These are phyloP conservation scores for Laterallus jamaicensis DNA, from an alignment of 2,113 vertebrate genomes.

Conservation along the genomic window DNA sequence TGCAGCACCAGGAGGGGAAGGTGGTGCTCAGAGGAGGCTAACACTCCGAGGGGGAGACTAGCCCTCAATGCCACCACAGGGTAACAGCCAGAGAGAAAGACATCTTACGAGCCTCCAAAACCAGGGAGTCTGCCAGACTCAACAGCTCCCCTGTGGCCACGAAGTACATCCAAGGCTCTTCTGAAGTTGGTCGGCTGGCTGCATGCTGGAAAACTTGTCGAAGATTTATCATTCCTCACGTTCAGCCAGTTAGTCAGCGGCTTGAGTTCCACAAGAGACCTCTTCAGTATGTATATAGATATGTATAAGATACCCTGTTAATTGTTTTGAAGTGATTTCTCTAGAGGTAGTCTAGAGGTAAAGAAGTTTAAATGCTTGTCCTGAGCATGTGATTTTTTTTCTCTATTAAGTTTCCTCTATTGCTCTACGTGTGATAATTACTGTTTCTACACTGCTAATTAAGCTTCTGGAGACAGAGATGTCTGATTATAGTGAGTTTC, in stretches of 20 bases:
- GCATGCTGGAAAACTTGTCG: not conserved
- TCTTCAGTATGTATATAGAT: not conserved
- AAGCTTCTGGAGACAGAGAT: conserved; percentile 12
- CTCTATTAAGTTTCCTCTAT: not conserved
- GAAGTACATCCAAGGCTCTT: not conserved
- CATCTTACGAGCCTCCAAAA: not conserved
- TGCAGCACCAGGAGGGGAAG: not conserved
- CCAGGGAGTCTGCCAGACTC: not conserved
- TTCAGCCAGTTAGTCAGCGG: not conserved
- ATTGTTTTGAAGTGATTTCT: conserved; percentile 35
- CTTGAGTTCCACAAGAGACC: not conserved
- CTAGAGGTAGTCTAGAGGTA: conserved; percentile 1
- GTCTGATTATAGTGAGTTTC: conserved; percentile 6
- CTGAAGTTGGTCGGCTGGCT: not conserved
- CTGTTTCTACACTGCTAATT: conserved; percentile 43
- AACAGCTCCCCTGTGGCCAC: not conserved
- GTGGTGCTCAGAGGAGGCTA: not conserved
- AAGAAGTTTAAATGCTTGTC: conserved; percentile 9
- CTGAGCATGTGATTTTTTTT: not conserved
- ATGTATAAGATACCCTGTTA: not conserved
- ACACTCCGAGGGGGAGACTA: not conserved
- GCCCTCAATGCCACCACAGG: not conserved
- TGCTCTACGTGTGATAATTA: not conserved
- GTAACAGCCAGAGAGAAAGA: not conserved
- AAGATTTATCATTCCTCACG: not conserved